Evolutionary conservation across 1,140 invertebrate genomes (phyloP).

Genomic region (Rhagoletis zephyria): DNA sequence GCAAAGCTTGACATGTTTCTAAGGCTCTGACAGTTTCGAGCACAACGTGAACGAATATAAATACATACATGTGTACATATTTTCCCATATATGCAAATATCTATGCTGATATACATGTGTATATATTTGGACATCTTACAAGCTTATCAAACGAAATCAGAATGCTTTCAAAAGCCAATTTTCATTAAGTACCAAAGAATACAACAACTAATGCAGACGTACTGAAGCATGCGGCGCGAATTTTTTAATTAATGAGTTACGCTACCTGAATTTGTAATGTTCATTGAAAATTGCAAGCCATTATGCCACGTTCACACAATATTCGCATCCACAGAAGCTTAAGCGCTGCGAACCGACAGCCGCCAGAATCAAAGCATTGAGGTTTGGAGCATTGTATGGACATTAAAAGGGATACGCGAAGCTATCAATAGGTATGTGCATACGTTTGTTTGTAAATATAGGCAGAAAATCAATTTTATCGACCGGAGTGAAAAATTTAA

Average conservation of each 20-base stretch:
- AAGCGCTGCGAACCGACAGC: background rate
- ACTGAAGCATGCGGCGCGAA: background rate
- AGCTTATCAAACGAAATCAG: too few relatives aligned
- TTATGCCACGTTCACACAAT: too few relatives aligned
- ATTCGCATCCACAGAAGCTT: too few relatives aligned
- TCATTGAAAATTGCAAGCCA: background rate
- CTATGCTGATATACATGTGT: too few relatives aligned
- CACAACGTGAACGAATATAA: too few relatives aligned
- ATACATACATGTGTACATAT: too few relatives aligned
- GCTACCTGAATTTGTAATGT: slow-evolving; percentile 40
- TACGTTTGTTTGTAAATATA: background rate
- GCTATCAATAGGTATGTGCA: background rate
- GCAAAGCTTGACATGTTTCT: too few relatives aligned
- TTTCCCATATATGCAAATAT: too few relatives aligned
- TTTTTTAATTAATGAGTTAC: slow-evolving; percentile 38
- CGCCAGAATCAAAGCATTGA: slow-evolving; percentile 1
- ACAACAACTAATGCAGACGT: background rate
- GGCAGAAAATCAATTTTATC: slow-evolving; percentile 16
- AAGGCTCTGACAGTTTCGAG: too few relatives aligned
- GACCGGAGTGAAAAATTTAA: slow-evolving; percentile 63
- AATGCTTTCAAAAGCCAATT: too few relatives aligned
- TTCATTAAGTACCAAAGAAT: too few relatives aligned
- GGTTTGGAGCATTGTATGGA: background rate
- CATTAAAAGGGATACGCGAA: slow-evolving; percentile 2
- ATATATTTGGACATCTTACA: too few relatives aligned